Conservation (phyloP, 2,113 vertebrate species). For the Turdus rufiventris region DNA sequence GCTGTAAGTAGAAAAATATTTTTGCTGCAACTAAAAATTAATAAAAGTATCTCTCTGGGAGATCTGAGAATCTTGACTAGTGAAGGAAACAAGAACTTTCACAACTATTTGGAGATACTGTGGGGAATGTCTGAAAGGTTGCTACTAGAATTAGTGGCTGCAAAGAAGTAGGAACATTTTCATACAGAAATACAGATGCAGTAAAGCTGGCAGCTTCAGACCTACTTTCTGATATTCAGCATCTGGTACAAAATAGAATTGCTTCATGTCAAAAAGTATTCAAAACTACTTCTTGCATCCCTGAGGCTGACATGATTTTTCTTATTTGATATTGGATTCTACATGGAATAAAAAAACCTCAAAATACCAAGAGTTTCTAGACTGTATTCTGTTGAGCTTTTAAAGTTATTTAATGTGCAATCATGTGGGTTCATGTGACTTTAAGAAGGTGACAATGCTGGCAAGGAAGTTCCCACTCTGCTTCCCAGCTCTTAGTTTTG, state of each 20-base stretch:
- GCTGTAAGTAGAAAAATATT: neutral
- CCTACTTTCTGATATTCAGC: neutral
- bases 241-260: neutral
- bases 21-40: neutral
- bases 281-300: neutral
- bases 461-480: neutral
- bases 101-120: neutral
- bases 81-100: neutral
- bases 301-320: neutral
- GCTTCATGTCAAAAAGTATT: neutral
- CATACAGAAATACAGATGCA: neutral
- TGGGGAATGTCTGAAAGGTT: neutral
- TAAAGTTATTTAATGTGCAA: neutral
- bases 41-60: neutral
- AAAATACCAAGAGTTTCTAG: neutral
- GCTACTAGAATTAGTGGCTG: neutral
- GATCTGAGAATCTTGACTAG: neutral
- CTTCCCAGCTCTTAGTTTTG: neutral
- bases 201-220: neutral
- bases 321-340: neutral
- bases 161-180: neutral
- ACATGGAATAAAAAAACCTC: rapidly evolving
- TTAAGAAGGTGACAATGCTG: neutral
- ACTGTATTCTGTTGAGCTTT: neutral
- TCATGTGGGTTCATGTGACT: neutral